phyloP scores from a whole-genome alignment of 2,888 invertebrate species.

The Pasiphila rectangulata region DNA sequence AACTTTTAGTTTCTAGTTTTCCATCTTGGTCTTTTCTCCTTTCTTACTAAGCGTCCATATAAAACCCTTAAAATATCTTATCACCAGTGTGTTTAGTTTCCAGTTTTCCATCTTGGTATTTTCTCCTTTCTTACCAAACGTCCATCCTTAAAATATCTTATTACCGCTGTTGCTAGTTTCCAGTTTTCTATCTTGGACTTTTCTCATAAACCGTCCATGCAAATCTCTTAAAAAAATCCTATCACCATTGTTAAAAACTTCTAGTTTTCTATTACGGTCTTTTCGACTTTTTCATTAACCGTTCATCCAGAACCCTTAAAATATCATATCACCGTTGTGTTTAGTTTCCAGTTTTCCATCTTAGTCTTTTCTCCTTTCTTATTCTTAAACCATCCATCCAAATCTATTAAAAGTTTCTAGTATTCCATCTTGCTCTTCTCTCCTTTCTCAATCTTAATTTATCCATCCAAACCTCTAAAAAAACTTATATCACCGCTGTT shows the following conservation, averaged over 20 bases:
- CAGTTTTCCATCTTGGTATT: not conserved
- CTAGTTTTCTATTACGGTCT: conserved; percentile 5
- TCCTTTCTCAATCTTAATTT: too few species aligned
- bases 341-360: not conserved
- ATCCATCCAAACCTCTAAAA: not conserved
- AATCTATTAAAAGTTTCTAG: too few species aligned
- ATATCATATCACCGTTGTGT: not conserved
- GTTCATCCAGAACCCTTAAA: not conserved
- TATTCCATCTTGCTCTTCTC: not conserved
- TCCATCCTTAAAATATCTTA: too few species aligned
- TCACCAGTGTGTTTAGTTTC: not conserved
- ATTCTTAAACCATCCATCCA: too few species aligned
- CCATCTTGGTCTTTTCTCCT: conserved; percentile 1
- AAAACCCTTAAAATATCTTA: too few species aligned
- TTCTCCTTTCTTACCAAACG: not conserved
- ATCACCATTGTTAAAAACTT: too few species aligned
- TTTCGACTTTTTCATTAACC: not conserved
- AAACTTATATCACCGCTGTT: not conserved
- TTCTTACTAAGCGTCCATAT: not conserved
- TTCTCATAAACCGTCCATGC: not conserved
- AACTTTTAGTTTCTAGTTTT: not conserved
- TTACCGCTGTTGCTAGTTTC: not conserved
- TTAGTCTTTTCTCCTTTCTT: not conserved
- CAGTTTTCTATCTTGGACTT: not conserved
- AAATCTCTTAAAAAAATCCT: too few species aligned